Evolutionary conservation across 1,140 invertebrate genomes (phyloP), one percentile per base, ranked within the genome.

Genomic region (Cotesia glomerata): DNA sequence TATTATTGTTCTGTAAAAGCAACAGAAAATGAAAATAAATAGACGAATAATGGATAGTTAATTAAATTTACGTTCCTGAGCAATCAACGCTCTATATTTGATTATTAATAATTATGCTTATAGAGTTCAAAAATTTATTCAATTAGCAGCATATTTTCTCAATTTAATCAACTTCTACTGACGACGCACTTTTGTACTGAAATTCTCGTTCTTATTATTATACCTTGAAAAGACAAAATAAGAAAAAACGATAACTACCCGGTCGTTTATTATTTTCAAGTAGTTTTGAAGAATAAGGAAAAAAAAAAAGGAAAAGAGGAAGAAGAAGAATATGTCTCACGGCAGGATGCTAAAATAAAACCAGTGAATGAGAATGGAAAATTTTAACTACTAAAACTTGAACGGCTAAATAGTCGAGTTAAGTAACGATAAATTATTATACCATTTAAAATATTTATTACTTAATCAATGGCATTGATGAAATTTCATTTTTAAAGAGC

Each of bases 91-190:
- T 39, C 13, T 35, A 35, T 62, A 32, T 35, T 62, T 34, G 36
- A 36, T 51, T 45, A 58, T 58, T 58, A 58, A 34, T 58, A 58
- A 58, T 58, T 14, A 58, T 26, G 3, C 26, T 58, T 14, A 9
- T 18, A 65, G 45, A 45, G 18, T 9, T 39, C 16, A 18, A 39
- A 65, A 65, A 51, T 16, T 65, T 45, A 18, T 65, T 14, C 63
- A 65, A 65, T 65, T 65, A 65, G 63, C 63, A 49, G 63, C 36
- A 65, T 65, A 65, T 65, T 65, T 65, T 65, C 63, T 65, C 14
- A 65, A 65, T 65, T 65, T 65, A 65, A 65, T 65, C 49, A 65
- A 65, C 13, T 16, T 65, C 36, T 49, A 14, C 11, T 39, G 34
- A 51, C 36, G 16, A 16, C 11, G 63, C 63, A 58, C 56, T 58